phyloP scores from a whole-genome alignment of 2,113 vertebrate genomes.

The Copsychus sechellarum region DNA sequence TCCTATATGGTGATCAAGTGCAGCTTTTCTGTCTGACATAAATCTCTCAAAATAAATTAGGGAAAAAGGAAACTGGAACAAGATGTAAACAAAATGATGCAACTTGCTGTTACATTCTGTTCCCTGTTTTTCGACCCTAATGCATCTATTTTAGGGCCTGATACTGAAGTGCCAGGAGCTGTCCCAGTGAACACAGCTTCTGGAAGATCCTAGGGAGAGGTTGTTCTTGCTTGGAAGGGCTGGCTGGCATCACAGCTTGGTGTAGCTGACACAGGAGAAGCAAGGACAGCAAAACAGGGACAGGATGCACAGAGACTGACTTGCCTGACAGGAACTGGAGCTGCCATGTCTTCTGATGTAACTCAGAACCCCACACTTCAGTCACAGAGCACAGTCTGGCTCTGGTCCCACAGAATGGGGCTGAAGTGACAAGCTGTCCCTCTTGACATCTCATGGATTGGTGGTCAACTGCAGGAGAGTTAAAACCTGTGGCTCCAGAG shows the following conservation, averaged over 20 bases:
- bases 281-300: not conserved
- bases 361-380: not conserved
- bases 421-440: not conserved
- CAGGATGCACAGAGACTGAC: not conserved
- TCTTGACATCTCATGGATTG: not conserved
- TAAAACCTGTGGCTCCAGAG: not conserved
- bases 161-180: not conserved
- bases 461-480: not conserved
- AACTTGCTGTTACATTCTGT: slow-evolving; percentile 24
- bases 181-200: not conserved
- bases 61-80: slow-evolving; percentile 14
- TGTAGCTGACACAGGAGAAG: not conserved
- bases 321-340: not conserved
- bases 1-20: not conserved
- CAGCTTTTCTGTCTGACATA: slow-evolving; percentile 15
- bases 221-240: not conserved
- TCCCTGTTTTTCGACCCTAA: not conserved
- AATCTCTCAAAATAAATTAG: slow-evolving; percentile 40
- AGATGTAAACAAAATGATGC: slow-evolving; percentile 19
- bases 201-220: not conserved
- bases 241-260: not conserved
- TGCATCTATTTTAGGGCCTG: not conserved
- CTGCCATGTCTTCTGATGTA: not conserved
- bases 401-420: not conserved
- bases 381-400: not conserved